Conservation (phyloP, 2,797 vertebrate species). For the Lutjanus campechanus region DNA sequence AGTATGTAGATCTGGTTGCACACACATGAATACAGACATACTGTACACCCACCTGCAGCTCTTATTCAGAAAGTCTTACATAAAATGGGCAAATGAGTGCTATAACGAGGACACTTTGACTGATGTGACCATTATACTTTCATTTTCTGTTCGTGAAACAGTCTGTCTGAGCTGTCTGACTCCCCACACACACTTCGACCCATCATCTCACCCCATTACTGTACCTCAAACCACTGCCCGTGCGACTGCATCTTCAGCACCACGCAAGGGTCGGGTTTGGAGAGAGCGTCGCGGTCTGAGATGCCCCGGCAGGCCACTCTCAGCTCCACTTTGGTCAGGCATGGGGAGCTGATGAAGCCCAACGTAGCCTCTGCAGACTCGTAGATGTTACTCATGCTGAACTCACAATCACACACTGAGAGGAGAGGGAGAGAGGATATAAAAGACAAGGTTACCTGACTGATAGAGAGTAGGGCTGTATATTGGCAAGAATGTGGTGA, state of each 20-base stretch:
- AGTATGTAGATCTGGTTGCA: not conserved
- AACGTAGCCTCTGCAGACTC: conserved; percentile 98
- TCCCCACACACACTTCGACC: not conserved
- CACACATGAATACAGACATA: not conserved
- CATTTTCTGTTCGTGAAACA: conserved; percentile 17
- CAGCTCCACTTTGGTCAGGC: conserved; percentile 97
- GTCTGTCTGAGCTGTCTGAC: not conserved
- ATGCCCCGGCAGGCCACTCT: conserved; percentile 96
- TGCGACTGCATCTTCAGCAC: conserved; percentile 99
- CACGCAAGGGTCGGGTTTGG: conserved; percentile 97
- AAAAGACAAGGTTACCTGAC: conserved; percentile 6
- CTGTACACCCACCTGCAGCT: not conserved
- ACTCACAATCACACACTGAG: conserved; percentile 63
- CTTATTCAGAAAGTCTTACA: conserved; percentile 2
- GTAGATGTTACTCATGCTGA: conserved; percentile 98
- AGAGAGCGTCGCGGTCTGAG: conserved; percentile 97
- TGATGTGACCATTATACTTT: conserved; percentile 9
- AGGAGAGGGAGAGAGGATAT: conserved; percentile 1
- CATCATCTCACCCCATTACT: not conserved
- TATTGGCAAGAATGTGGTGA: too few relatives aligned
- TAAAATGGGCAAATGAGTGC: conserved; percentile 6
- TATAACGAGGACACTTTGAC: conserved; percentile 12
- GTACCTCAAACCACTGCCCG: conserved; percentile 99
- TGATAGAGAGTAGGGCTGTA: not conserved
- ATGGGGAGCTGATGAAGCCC: conserved; percentile 98